Conservation (phyloP, 2,113 vertebrate species). For the Aix galericulata region DNA sequence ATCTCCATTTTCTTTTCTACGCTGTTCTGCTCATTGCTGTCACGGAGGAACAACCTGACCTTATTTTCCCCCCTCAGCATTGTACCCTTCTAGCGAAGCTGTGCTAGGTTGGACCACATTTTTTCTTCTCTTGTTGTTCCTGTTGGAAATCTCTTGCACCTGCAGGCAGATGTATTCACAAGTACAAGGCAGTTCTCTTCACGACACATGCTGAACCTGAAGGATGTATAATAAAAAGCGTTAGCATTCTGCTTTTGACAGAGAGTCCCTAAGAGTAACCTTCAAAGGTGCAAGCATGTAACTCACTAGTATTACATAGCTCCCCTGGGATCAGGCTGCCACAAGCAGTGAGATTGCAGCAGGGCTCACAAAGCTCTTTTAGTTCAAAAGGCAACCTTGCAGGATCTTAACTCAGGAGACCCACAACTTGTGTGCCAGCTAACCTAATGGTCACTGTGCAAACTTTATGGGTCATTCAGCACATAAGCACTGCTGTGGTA, state of each 20-base stretch:
- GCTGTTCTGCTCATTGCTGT: neutral
- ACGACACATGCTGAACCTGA: neutral
- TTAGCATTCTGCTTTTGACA: neutral
- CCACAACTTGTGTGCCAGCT: rapidly evolving
- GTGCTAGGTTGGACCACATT: neutral
- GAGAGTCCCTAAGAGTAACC: neutral
- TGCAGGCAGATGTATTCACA: neutral
- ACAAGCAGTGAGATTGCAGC: neutral
- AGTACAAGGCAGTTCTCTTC: neutral
- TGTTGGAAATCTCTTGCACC: neutral
- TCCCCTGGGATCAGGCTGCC: neutral
- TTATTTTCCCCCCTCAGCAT: neutral
- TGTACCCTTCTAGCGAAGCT: neutral
- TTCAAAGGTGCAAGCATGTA: neutral
- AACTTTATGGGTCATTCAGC: neutral
- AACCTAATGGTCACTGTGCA: rapidly evolving
- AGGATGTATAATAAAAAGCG: neutral
- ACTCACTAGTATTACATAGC: neutral
- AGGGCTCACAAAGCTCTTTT: neutral
- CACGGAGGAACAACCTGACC: rapidly evolving
- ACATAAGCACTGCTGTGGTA: rapidly evolving
- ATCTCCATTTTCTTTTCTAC: neutral
- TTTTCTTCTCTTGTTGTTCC: neutral
- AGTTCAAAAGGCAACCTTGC: neutral
- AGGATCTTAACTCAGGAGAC: neutral